These are phyloP conservation scores for Semotilus atromaculatus DNA, from an alignment of 2,797 vertebrate species.

Conservation along the genomic window DNA sequence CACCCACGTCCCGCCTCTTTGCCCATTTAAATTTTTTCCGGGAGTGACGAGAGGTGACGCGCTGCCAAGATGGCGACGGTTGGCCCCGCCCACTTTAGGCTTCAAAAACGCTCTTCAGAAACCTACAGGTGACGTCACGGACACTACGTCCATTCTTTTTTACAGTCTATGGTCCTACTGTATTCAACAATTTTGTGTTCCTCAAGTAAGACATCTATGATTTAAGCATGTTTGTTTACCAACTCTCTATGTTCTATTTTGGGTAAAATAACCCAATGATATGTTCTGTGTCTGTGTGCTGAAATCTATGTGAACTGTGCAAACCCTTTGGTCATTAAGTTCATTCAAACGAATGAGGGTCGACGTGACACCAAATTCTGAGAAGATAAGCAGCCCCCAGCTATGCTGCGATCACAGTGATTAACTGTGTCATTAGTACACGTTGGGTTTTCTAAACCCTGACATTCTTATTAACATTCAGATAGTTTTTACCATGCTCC, in stretches of 20 bases:
- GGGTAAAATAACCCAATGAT: not conserved
- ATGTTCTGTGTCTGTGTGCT: not conserved
- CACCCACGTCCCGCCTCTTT: no score
- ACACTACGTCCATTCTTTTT: no score
- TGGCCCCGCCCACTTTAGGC: no score
- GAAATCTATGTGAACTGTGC: not conserved
- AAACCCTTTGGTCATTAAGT: not conserved
- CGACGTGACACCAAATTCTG: not conserved
- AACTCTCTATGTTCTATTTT: not conserved
- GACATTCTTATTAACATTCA: conserved; percentile 5
- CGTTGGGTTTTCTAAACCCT: not conserved
- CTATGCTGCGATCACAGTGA: not conserved
- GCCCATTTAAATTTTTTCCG: no score
- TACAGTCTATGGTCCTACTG: no score
- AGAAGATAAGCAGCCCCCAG: not conserved
- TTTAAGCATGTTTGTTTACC: not conserved
- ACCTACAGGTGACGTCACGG: no score
- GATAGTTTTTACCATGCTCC: not conserved
- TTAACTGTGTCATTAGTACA: not conserved
- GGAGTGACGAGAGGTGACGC: no score
- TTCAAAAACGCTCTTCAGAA: no score
- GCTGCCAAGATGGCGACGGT: no score
- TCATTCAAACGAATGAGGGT: not conserved
- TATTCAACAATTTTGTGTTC: not conserved
- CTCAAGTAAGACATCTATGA: conserved; percentile 1